phyloP scores from a whole-genome alignment of 2,113 vertebrate genomes.

The Laticauda colubrina region DNA sequence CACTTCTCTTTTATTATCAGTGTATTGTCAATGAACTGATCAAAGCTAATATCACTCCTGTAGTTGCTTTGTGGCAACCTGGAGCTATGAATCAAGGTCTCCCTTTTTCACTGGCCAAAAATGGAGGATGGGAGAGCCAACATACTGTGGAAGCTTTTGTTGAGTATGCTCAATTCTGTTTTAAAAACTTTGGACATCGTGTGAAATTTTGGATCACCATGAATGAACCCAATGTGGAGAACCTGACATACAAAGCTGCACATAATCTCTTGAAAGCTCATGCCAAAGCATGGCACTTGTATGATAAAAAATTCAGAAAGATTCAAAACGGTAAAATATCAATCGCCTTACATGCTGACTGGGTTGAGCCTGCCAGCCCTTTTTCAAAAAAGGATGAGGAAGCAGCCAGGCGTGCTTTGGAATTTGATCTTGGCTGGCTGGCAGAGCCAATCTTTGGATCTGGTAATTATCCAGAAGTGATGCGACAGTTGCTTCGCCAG shows the following conservation, averaged over 20 bases:
- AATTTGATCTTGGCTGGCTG: constrained; percentile 89
- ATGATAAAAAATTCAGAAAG: constrained; percentile 81
- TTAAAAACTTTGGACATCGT: constrained; percentile 77
- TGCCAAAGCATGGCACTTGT: constrained; percentile 84
- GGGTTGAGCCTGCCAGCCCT: constrained; percentile 92
- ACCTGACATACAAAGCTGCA: constrained; percentile 78
- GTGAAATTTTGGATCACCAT: constrained; percentile 95
- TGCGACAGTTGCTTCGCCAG: constrained; percentile 86
- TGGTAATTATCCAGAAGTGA: constrained; percentile 86
- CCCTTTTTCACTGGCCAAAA: constrained; percentile 73
- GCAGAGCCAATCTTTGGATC: constrained; percentile 91
- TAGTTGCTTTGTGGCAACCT: constrained; percentile 92
- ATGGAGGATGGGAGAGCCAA: constrained; percentile 85
- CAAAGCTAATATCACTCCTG: constrained; percentile 83
- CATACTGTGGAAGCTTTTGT: constrained; percentile 80
- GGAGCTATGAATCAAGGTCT: constrained; percentile 76
- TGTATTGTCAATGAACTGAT: constrained; percentile 86
- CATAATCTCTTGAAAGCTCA: constrained; percentile 91
- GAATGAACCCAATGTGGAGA: constrained; percentile 83
- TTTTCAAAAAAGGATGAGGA: constrained; percentile 82
- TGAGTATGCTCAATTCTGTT: constrained; percentile 87
- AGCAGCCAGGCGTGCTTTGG: constrained; percentile 84
- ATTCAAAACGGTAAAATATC: constrained; percentile 86
- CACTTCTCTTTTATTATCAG: constrained; percentile 84
- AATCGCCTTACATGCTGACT: constrained; percentile 88